Evolutionary conservation across 2,797 vertebrate genomes (phyloP).

Genomic region (Parambassis ranga): DNA sequence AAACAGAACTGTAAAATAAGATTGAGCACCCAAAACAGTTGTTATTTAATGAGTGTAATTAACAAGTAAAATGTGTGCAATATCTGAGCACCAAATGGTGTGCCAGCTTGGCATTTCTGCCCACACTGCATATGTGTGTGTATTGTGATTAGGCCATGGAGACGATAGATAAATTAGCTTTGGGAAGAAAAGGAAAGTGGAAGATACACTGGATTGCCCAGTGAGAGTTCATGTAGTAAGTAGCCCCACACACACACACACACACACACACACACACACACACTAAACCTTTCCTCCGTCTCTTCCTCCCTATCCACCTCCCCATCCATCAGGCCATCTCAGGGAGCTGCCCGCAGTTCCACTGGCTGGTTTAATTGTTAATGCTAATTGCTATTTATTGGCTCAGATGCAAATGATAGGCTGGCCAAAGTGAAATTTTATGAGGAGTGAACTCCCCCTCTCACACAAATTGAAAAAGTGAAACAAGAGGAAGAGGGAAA

Average conservation of each 20-base stretch:
- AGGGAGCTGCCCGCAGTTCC: slow-evolving; percentile 99
- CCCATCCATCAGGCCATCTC: slow-evolving; percentile 97
- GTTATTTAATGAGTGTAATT: slow-evolving; percentile 70
- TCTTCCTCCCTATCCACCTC: slow-evolving; percentile 71
- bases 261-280: slow-evolving; percentile 30
- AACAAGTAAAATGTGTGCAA: slow-evolving; percentile 60
- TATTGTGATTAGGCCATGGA: slow-evolving; percentile 72
- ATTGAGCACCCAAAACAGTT: slow-evolving; percentile 50
- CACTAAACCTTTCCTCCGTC: slow-evolving; percentile 60
- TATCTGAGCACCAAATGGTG: slow-evolving; percentile 57
- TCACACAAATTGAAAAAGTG: slow-evolving; percentile 99
- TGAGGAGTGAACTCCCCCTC: slow-evolving; percentile 99
- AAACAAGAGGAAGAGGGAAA: slow-evolving; percentile 99
- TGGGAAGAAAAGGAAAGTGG: slow-evolving; percentile 68
- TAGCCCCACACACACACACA: slow-evolving; percentile 35
- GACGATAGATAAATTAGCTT: slow-evolving; percentile 74
- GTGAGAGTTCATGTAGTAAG: slow-evolving; percentile 67
- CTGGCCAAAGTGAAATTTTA: slow-evolving; percentile 99
- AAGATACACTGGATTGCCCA: slow-evolving; percentile 65
- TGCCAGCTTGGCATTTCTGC: slow-evolving; percentile 64
- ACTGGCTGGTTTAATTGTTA: slow-evolving; percentile 99
- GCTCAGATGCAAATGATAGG: slow-evolving; percentile 99
- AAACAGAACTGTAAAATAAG: slow-evolving; percentile 48
- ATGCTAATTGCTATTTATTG: slow-evolving; percentile 99
- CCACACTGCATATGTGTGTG: slow-evolving; percentile 63